phyloP scores from a whole-genome alignment of 1,140 invertebrate species.

The Chironomus striatipennis region DNA sequence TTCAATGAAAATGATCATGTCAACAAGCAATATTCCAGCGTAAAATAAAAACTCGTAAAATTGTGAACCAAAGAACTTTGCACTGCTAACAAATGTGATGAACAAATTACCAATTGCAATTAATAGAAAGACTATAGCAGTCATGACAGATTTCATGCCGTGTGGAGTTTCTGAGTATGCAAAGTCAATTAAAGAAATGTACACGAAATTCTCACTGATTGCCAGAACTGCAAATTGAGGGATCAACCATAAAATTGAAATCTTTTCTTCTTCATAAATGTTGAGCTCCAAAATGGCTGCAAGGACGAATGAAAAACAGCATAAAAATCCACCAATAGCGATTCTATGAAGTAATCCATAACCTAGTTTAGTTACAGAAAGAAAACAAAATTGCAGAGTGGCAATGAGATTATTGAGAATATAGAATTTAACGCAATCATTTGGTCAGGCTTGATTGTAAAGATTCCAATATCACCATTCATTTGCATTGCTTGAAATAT shows the following conservation, averaged over 20 bases:
- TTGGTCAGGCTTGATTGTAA: constrained; percentile 52
- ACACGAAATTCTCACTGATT: constrained; percentile 71
- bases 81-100: constrained; percentile 56
- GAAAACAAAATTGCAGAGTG: constrained; percentile 51
- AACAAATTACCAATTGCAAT: constrained; percentile 76
- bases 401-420: constrained; percentile 57
- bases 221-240: constrained; percentile 79
- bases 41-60: constrained; percentile 72
- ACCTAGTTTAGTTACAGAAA: constrained; percentile 42
- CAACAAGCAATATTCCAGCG: constrained; percentile 65
- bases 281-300: constrained; percentile 17
- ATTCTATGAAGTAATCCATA: constrained; percentile 55
- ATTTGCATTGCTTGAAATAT: constrained; percentile 60
- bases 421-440: constrained; percentile 58
- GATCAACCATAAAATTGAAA: constrained; percentile 69
- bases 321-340: constrained; percentile 54
- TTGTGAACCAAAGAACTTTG: neutral
- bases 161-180: constrained; percentile 76
- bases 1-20: constrained; percentile 43
- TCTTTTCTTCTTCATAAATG: constrained; percentile 31
- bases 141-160: constrained; percentile 80
- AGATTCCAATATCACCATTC: constrained; percentile 45
- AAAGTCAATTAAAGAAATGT: constrained; percentile 78
- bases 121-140: constrained; percentile 76
- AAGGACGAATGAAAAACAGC: constrained; percentile 47